Evolutionary conservation across 2,797 vertebrate genomes (phyloP).

Genomic region (Macroramphosus scolopax): DNA sequence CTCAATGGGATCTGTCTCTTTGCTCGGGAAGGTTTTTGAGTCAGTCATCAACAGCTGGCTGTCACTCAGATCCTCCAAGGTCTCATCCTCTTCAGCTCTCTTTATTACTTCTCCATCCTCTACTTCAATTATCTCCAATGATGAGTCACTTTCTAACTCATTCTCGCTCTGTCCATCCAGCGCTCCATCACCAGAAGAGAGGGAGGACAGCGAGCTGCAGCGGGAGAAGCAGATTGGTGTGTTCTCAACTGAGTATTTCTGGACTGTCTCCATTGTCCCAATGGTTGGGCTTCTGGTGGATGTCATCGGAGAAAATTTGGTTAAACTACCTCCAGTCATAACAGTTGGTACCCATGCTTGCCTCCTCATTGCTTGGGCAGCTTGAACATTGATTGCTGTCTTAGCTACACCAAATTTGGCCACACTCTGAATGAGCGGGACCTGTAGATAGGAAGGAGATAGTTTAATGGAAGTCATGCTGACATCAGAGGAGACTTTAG

Average conservation of each 20-base stretch:
- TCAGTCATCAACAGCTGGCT: conserved; percentile 79
- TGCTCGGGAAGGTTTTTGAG: conserved; percentile 70
- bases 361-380: conserved; percentile 78
- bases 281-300: conserved; percentile 71
- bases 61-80: conserved; percentile 81
- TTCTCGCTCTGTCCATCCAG: conserved; percentile 90
- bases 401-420: conserved; percentile 72
- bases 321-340: conserved; percentile 79
- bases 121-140: conserved; percentile 93
- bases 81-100: conserved; percentile 75
- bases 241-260: conserved; percentile 90
- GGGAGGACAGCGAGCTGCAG: conserved; percentile 94
- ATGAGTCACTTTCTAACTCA: conserved; percentile 91
- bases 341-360: conserved; percentile 86
- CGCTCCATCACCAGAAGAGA: conserved; percentile 88
- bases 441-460: conserved; percentile 93
- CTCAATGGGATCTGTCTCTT: conserved; percentile 80
- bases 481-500: conserved; percentile 78
- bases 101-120: conserved; percentile 78
- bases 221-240: conserved; percentile 93
- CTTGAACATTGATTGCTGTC: conserved; percentile 74
- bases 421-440: conserved; percentile 84
- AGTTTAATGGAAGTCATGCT: conserved; percentile 90
- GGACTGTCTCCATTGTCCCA: conserved; percentile 82
- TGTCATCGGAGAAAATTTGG: conserved; percentile 79